Conservation (phyloP, 2,113 vertebrate species). For the Geococcyx californianus region DNA sequence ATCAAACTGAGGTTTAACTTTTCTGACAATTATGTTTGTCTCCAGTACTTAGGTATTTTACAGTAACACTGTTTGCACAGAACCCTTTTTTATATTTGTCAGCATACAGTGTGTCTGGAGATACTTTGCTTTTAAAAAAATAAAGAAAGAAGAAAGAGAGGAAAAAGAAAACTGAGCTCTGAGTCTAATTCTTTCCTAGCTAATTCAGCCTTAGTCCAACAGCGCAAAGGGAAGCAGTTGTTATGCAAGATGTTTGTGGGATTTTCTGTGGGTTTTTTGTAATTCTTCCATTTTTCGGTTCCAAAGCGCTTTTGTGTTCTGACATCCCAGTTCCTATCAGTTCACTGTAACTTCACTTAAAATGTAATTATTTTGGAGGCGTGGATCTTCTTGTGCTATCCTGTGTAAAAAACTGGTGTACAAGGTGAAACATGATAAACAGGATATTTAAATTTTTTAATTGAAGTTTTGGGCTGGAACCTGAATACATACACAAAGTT, state of each 20-base stretch:
- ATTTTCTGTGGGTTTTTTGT: not conserved
- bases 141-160: not conserved
- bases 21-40: not conserved
- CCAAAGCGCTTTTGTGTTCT: not conserved
- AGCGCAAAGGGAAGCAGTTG: not conserved
- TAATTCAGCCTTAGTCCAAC: not conserved
- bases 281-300: not conserved
- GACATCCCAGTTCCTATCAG: not conserved
- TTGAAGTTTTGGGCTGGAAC: not conserved
- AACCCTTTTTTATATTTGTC: not conserved
- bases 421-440: not conserved
- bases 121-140: not conserved
- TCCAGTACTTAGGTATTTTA: not conserved
- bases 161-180: not conserved
- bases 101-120: not conserved
- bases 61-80: not conserved
- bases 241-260: not conserved
- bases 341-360: not conserved
- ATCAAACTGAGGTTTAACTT: not conserved
- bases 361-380: not conserved
- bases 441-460: not conserved
- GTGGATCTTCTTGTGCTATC: not conserved
- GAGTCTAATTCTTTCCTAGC: not conserved
- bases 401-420: not conserved
- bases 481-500: not conserved